Evolutionary conservation across 1,140 invertebrate genomes (phyloP).

Genomic region (Aphaenogaster floridana): DNA sequence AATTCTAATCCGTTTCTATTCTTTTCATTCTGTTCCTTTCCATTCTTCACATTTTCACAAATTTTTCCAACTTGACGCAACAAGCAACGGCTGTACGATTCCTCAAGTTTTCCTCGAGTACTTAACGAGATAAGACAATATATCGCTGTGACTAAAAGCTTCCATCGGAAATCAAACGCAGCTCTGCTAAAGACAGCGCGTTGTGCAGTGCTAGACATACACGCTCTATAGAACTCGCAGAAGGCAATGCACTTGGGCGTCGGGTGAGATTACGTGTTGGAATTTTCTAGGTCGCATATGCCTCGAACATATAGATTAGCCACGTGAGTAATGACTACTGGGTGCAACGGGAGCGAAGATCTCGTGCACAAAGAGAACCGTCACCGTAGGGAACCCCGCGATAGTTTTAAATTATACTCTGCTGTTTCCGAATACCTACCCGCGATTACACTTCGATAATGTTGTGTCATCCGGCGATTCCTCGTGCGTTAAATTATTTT

Average conservation of each 20-base stretch:
- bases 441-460: not conserved
- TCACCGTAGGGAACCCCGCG: not conserved
- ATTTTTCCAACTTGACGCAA: not conserved
- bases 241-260: constrained; percentile 32
- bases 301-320: constrained; percentile 46
- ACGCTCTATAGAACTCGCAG: constrained; percentile 1
- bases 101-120: not conserved
- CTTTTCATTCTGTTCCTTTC: not conserved
- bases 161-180: not conserved
- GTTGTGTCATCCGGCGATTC: not conserved
- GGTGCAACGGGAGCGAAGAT: not conserved
- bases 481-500: not conserved
- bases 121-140: not conserved
- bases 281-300: constrained; percentile 35
- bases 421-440: not conserved
- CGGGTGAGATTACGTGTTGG: constrained; percentile 31
- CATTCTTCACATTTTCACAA: not conserved
- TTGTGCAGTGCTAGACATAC: not conserved
- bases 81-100: not conserved
- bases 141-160: not conserved
- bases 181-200: not conserved
- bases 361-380: not conserved
- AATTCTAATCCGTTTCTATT: not conserved
- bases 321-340: constrained; percentile 25
- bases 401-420: not conserved